These are phyloP conservation scores for Spondyliosoma cantharus DNA, from an alignment of 2,797 vertebrate species.

Conservation along the genomic window DNA sequence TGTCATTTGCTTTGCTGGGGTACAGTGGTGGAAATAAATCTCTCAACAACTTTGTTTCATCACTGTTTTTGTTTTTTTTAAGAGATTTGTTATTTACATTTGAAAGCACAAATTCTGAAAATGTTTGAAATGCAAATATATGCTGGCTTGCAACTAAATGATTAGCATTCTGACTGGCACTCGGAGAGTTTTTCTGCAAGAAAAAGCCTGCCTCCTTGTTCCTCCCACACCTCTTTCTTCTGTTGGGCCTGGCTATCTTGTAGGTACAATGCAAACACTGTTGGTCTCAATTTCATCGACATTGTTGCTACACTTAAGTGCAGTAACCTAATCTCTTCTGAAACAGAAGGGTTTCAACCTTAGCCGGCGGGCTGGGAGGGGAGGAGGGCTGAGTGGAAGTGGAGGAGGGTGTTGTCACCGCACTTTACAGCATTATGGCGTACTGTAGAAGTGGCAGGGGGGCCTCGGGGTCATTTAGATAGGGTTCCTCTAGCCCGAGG, in stretches of 20 bases:
- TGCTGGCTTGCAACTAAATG: slow-evolving; percentile 40
- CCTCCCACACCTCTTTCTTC: slow-evolving; percentile 44
- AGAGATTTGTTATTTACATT: slow-evolving; percentile 26
- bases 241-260: slow-evolving; percentile 74
- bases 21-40: slow-evolving; percentile 7
- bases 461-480: slow-evolving; percentile 82
- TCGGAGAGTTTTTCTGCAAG: background rate
- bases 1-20: background rate
- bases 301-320: slow-evolving; percentile 86
- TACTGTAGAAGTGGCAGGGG: slow-evolving; percentile 74
- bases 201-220: background rate
- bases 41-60: slow-evolving; percentile 3
- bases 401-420: slow-evolving; percentile 73
- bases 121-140: slow-evolving; percentile 45
- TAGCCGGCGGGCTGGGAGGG: slow-evolving; percentile 78
- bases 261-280: slow-evolving; percentile 86
- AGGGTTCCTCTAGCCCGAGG: slow-evolving; percentile 81
- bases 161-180: slow-evolving; percentile 37
- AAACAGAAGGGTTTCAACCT: slow-evolving; percentile 83
- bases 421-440: slow-evolving; percentile 75
- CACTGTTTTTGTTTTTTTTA: background rate
- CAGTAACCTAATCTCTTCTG: slow-evolving; percentile 81
- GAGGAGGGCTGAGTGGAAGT: slow-evolving; percentile 61
- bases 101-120: slow-evolving; percentile 24
- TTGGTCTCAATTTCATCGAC: slow-evolving; percentile 83